Base-by-base conservation (phyloP, 2,797 vertebrate species). In the Phylloscopus collybita region DNA sequence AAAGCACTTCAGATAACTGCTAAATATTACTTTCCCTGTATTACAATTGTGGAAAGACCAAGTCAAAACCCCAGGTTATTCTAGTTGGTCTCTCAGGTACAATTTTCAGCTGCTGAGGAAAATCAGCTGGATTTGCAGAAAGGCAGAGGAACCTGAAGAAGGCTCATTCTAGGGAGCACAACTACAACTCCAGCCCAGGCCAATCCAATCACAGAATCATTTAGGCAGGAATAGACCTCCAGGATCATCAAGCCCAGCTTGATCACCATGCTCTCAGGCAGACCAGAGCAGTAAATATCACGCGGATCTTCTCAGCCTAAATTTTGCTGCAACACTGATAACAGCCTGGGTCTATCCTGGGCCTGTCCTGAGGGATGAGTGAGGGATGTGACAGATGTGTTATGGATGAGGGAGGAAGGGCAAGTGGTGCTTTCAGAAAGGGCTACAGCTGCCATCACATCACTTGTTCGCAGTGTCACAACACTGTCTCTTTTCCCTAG, bases 241-340 rank as follows among this genome's bases (percentile, higher is more conserved):
- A 76, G 40, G n/a, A 5, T 10, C 23, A 38, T 6, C 6, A 10
- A 51, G 14, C 29, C 6, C 79, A 64, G 26, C 16, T 10, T n/a
- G 40, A 19, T 12, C 86, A 13, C 13, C 36, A 38, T 19, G 11
- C 57, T 18, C 9, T 16, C 38, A 21, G 3, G 16, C 38, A 34
- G 29, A 57, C 3, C 32, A 26, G 42, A 17, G 32, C 36, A 30
- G 5, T 9, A 7, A 57, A 21, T 0, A 0, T 12, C 50, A 9
- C 20, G 9, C 42, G 53, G 26, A 72, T 8, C 22, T 47, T 47
- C 82, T 62, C 70, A 81, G 47, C 4, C 15, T 59, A 19, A 72
- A 42, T 67, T 72, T 62, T 73, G 13, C 30, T 87, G 19, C 6
- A 5, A 2, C 30, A 22, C 20, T 38, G 18, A 19, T 6, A 51